Conservation (phyloP, 2,888 invertebrate species). For the Gymnocheta viridis region DNA sequence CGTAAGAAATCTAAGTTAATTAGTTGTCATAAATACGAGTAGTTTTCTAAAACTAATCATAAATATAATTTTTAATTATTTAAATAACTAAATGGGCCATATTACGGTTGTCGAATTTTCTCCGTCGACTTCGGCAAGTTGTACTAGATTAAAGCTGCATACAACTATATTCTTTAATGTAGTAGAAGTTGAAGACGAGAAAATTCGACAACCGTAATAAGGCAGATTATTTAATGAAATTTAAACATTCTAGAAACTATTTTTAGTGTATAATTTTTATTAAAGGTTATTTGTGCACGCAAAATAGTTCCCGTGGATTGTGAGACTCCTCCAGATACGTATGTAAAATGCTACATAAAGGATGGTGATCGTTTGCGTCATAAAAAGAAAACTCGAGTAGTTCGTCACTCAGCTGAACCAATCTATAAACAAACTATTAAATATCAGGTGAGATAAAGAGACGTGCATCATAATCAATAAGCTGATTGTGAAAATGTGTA, state of each 20-base stretch:
- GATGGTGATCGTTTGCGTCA: slow-evolving; percentile 94
- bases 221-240: not conserved
- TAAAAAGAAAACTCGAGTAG: slow-evolving; percentile 94
- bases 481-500: not conserved
- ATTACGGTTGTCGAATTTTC: no score
- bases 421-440: slow-evolving; percentile 94
- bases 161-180: no score
- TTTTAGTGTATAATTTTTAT: not conserved
- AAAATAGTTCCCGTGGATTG: slow-evolving; percentile 87
- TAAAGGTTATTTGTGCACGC: slow-evolving; percentile 86
- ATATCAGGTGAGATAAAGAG: slow-evolving; percentile 85
- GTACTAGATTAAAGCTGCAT: no score
- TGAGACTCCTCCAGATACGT: slow-evolving; percentile 92
- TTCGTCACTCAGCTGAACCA: slow-evolving; percentile 91
- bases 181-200: no score
- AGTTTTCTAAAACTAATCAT: no score
- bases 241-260: not conserved
- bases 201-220: no score
- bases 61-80: no score
- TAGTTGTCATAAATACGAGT: no score
- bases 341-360: slow-evolving; percentile 95
- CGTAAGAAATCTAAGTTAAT: no score
- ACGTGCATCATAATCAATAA: not conserved
- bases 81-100: no score
- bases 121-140: no score